Evolutionary conservation across 2,888 invertebrate genomes (phyloP).

Genomic region (Oligia strigilis): DNA sequence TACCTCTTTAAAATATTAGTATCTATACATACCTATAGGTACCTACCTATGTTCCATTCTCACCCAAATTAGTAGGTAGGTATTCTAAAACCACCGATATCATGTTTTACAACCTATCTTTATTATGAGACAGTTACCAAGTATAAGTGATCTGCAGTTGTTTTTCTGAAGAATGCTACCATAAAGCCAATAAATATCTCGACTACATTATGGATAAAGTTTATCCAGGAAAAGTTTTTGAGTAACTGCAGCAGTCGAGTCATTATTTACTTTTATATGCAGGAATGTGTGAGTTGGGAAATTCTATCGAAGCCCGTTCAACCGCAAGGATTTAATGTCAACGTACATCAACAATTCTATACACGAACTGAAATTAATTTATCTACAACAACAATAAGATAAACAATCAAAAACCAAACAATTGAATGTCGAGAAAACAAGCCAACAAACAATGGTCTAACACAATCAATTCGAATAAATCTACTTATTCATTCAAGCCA

Average conservation of each 20-base stretch:
- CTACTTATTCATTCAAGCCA: conserved; percentile 61
- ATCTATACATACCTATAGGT: not conserved
- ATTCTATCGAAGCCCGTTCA: conserved; percentile 17
- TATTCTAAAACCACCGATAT: not conserved
- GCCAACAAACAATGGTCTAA: conserved; percentile 57
- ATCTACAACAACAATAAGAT: conserved; percentile 47
- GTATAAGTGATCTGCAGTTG: conserved; percentile 14
- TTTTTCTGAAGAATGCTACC: conserved; percentile 21
- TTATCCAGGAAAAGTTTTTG: conserved; percentile 49
- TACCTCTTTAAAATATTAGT: too few species aligned
- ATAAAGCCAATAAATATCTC: conserved; percentile 36
- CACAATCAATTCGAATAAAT: conserved; percentile 65
- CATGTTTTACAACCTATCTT: not conserved
- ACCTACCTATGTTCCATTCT: not conserved
- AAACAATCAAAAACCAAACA: conserved; percentile 62
- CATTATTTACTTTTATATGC: conserved; percentile 46
- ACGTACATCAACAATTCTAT: conserved; percentile 39
- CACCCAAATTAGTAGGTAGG: not conserved
- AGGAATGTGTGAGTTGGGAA: conserved; percentile 41
- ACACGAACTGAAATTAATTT: conserved; percentile 51
- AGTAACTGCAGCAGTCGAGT: conserved; percentile 34
- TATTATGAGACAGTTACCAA: not conserved
- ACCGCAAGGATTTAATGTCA: conserved; percentile 27
- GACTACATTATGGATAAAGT: conserved; percentile 27
- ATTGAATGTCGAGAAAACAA: conserved; percentile 57